Evolutionary conservation across 2,797 vertebrate genomes (phyloP), one percentile per base, ranked within the genome.

Genomic region (Sciaenops ocellatus): DNA sequence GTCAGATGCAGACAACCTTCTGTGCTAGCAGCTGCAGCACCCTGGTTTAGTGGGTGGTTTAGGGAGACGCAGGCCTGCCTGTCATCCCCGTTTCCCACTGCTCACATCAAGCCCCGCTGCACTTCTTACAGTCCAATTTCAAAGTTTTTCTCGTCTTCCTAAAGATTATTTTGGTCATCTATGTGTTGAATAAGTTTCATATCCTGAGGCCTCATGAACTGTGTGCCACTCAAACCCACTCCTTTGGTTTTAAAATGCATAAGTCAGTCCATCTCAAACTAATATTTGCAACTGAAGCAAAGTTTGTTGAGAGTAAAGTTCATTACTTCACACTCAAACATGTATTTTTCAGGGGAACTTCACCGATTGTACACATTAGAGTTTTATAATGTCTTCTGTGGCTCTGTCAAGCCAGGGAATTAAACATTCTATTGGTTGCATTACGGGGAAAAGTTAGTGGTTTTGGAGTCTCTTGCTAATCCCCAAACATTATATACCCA

Each of bases 1-100:
- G 86, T 91, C 90, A 85, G 88, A 80, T 48, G 61, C 70, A 79
- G 76, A 85, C 87, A 79, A 69, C 84, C 56, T 51, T 86, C 73
- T 70, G 75, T 76, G 87, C 65, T 13, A 63, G 85, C 76, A 85
- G 85, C 69, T 78, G 85, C 79, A 87, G 71, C 52, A 24, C 24
- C 48, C 75, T 78, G 80, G 57, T 89, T 83, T 83, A 74, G 80
- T 78, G 81, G 76, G 76, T 83, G 89, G 87, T 85, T 86, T 59
- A 71, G 65, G 30, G 59, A 80, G 79, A 81, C 26, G 54, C 59
- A 73, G 1, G 52, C n/a, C 60, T 78, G 77, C 55, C 76, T 72
- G 73, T 86, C 85, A 82, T 73, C 55, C 16, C 17, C 1, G 3
- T 24, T 50, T 11, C 74, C 34, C 70, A 28, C 22, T 69, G 79